Conservation (phyloP, 1,140 invertebrate genomes). For the Eupeodes corollae region DNA sequence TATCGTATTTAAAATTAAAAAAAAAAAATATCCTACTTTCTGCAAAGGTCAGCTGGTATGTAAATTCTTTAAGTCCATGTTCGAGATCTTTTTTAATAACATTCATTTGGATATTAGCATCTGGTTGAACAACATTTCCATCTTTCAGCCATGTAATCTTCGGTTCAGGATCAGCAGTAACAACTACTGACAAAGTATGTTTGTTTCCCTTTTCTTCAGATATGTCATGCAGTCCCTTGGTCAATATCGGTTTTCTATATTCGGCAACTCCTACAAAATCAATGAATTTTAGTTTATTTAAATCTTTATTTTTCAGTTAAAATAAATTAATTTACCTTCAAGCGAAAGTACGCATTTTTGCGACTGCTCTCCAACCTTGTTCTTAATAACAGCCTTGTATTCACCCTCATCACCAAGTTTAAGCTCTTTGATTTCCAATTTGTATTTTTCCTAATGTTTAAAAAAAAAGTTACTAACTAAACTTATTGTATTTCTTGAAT, state of each 20-base stretch:
- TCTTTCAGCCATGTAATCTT: conserved; percentile 46
- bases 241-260: conserved; percentile 63
- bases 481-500: too few relatives aligned
- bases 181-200: conserved; percentile 63
- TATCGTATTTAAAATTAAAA: neutral
- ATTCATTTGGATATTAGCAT: conserved; percentile 39
- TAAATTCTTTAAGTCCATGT: conserved; percentile 63
- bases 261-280: conserved; percentile 50
- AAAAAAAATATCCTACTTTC: conserved; percentile 37
- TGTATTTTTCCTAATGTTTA: conserved; percentile 47
- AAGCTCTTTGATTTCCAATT: conserved; percentile 54
- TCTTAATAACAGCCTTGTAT: conserved; percentile 64
- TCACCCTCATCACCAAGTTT: conserved; percentile 61
- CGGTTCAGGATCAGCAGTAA: conserved; percentile 67
- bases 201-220: conserved; percentile 49
- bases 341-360: conserved; percentile 58
- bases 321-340: conserved; percentile 44
- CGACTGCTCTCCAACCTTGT: conserved; percentile 60
- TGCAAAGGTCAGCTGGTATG: conserved; percentile 54
- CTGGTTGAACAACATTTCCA: conserved; percentile 36
- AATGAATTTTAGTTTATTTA: neutral
- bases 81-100: conserved; percentile 52
- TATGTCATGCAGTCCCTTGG: conserved; percentile 47
- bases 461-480: neutral
- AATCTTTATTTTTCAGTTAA: conserved; percentile 3